Evolutionary conservation across 2,113 vertebrate species (phyloP).

Genomic region (Heterotis niloticus): DNA sequence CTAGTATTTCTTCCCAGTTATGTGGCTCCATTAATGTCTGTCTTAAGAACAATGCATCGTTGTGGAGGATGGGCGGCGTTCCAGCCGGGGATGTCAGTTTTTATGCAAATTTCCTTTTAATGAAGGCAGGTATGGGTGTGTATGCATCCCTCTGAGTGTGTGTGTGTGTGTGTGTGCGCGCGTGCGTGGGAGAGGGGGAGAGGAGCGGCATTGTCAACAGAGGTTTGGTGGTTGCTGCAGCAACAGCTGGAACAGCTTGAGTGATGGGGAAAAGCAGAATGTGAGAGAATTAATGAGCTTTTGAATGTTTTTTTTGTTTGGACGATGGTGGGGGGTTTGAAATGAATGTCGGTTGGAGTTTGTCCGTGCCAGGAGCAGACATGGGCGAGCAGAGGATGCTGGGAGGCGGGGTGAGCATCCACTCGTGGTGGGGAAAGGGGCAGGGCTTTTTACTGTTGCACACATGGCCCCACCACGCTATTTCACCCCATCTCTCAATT

Average conservation of each 20-base stretch:
- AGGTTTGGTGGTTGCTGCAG: slow-evolving; percentile 41
- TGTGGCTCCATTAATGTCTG: too few relatives aligned
- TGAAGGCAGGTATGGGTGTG: neutral
- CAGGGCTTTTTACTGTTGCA: neutral
- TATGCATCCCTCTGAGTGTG: neutral
- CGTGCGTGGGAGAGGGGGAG: neutral
- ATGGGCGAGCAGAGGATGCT: neutral
- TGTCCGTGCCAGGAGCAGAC: slow-evolving; percentile 11
- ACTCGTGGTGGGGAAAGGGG: neutral
- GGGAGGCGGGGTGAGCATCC: neutral
- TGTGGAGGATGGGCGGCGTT: too few relatives aligned
- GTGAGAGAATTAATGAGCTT: neutral
- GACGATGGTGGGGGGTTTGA: neutral
- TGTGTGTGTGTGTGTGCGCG: slow-evolving; percentile 22
- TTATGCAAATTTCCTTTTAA: neutral
- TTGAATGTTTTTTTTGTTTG: neutral
- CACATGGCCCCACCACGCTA: neutral
- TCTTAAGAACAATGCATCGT: too few relatives aligned
- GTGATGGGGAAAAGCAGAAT: neutral
- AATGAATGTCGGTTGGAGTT: slow-evolving; percentile 19
- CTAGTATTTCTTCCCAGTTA: neutral
- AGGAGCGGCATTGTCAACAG: neutral
- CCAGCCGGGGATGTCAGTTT: neutral
- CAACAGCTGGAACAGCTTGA: slow-evolving; percentile 37
- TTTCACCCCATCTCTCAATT: neutral